Conservation (phyloP, 2,113 vertebrate species). For the Lampris incognitus region DNA sequence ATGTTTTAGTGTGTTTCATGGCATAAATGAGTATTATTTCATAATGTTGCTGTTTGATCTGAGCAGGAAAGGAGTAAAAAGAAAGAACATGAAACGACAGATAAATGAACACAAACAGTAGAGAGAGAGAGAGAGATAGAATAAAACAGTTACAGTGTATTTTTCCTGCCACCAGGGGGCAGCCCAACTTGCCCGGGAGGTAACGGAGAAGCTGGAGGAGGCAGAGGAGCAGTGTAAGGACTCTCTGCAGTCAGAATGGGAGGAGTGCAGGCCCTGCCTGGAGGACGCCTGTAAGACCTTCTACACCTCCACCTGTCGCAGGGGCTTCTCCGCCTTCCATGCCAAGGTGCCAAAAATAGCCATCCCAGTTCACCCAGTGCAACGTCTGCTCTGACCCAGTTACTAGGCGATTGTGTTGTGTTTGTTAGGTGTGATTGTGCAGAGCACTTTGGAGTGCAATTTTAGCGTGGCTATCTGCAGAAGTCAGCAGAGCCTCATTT, state of each 20-base stretch:
- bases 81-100: neutral
- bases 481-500: no score
- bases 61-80: neutral
- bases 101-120: no score
- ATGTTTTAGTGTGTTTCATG: no score
- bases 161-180: constrained; percentile 81
- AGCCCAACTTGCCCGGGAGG: constrained; percentile 85
- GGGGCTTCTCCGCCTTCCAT: constrained; percentile 79
- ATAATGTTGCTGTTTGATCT: no score
- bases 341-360: constrained; percentile 79
- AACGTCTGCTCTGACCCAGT: no score
- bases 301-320: constrained; percentile 85
- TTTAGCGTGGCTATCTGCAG: no score
- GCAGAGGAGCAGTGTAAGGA: constrained; percentile 87
- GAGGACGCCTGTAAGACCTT: constrained; percentile 87
- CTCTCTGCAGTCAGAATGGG: constrained; percentile 85
- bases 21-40: no score
- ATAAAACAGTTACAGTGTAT: neutral
- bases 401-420: no score
- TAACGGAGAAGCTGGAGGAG: constrained; percentile 87
- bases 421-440: no score
- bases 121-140: neutral
- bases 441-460: no score
- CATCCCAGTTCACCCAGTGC: no score
- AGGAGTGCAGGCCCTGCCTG: constrained; percentile 88